Percentiles rank a stretch among this genome's conserved stretches.
phyloP scores from a whole-genome alignment of 2,888 invertebrate genomes.

The Ophion slaviceki region DNA sequence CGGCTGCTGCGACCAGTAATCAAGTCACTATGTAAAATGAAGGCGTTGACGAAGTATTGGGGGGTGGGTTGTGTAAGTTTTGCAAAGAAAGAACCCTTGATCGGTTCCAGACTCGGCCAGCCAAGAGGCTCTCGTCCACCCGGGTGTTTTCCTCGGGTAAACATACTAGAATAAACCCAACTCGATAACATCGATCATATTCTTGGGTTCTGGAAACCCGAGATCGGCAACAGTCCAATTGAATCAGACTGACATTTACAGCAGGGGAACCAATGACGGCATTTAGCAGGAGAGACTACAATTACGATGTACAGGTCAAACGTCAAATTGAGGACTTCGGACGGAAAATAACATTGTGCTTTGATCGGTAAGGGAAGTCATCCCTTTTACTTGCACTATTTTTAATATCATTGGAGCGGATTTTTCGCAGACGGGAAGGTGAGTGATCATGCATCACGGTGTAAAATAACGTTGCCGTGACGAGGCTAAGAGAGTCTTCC shows the following conservation, averaged over 20 bases:
- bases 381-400: background rate
- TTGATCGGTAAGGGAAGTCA: background rate
- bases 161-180: constrained; percentile 18
- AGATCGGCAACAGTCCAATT: constrained; percentile 23
- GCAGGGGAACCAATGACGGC: background rate
- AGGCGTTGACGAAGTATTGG: constrained; percentile 8
- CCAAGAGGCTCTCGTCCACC: background rate
- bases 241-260: background rate
- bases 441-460: constrained; percentile 1
- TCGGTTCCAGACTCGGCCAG: constrained; percentile 1
- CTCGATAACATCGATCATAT: constrained; percentile 21
- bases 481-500: constrained; percentile 39
- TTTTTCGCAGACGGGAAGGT: background rate
- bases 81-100: constrained; percentile 6
- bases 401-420: background rate
- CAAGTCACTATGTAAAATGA: constrained; percentile 14
- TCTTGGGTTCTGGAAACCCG: background rate
- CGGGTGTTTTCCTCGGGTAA: constrained; percentile 45
- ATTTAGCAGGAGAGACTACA: background rate
- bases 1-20: constrained; percentile 23
- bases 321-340: background rate
- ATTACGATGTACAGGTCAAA: background rate
- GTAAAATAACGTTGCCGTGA: constrained; percentile 18
- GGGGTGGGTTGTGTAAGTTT: constrained; percentile 16
- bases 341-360: background rate